Percentiles rank a stretch among this genome's conserved stretches.
These are phyloP conservation scores for Corythornis madagascariensis DNA, from an alignment of 2,113 vertebrate genomes.

Conservation along the genomic window DNA sequence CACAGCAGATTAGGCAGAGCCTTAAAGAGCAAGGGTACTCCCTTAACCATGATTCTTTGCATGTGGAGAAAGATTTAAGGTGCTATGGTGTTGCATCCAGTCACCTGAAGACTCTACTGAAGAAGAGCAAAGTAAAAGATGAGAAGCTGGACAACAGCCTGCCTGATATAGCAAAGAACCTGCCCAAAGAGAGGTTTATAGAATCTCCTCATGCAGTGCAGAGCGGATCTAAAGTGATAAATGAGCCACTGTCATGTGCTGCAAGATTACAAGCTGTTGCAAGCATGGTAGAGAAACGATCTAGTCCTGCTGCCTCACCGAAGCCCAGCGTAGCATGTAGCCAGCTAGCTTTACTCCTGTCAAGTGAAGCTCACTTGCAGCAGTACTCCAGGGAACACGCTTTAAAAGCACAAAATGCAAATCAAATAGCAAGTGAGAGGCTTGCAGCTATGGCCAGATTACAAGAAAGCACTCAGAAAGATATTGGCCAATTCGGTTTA, in stretches of 20 bases:
- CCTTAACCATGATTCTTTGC: slow-evolving; percentile 77
- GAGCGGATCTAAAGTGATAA: slow-evolving; percentile 76
- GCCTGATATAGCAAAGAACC: slow-evolving; percentile 83
- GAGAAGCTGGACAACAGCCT: slow-evolving; percentile 78
- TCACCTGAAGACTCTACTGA: slow-evolving; percentile 92
- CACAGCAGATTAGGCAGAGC: slow-evolving; percentile 88
- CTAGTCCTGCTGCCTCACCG: slow-evolving; percentile 91
- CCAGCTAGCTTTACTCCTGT: slow-evolving; percentile 92
- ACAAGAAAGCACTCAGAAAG: slow-evolving; percentile 85
- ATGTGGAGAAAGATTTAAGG: slow-evolving; percentile 86
- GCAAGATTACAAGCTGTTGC: slow-evolving; percentile 94
- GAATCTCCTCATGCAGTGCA: slow-evolving; percentile 85
- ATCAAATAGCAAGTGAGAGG: slow-evolving; percentile 91
- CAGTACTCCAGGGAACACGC: slow-evolving; percentile 97
- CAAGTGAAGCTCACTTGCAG: slow-evolving; percentile 97
- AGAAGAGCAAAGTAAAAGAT: slow-evolving; percentile 91
- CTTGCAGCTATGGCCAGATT: slow-evolving; percentile 93
- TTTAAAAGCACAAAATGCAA: slow-evolving; percentile 92
- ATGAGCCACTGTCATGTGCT: slow-evolving; percentile 88
- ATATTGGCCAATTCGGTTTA: slow-evolving; percentile 74
- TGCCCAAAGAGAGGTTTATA: slow-evolving; percentile 81
- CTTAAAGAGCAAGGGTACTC: slow-evolving; percentile 83
- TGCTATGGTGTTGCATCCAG: slow-evolving; percentile 91
- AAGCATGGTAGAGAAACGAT: slow-evolving; percentile 92
- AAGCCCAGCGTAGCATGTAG: slow-evolving; percentile 97